Evolutionary conservation across 2,797 vertebrate genomes (phyloP), one percentile per base, ranked within the genome.

Genomic region (Schizopygopsis pylzovi): DNA sequence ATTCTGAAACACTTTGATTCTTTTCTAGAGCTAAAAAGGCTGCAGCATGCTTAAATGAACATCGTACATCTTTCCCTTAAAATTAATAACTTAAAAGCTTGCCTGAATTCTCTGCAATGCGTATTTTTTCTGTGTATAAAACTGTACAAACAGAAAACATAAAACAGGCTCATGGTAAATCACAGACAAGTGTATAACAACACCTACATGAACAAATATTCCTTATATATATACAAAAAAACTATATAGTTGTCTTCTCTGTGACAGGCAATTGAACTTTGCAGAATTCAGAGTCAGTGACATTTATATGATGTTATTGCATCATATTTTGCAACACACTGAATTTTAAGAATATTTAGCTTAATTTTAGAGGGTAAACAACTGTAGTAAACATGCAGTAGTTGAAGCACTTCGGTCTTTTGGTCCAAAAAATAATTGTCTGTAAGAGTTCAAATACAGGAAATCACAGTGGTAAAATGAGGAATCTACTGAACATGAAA

Each of bases 391-490:
- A 87, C 88, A 89, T 88, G 88, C 83, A 85, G 79, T 78, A 86
- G 73, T 87, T 90, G 89, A 90, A 91, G 91, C 92, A 92, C 91
- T 93, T 93, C 88, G 90, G 91, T 89, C 85, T 90, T 93, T 90
- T 91, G 91, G 91, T 91, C 90, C 90, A 86, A 70, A 81, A 84
- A 79, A 83, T 80, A 59, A 65, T 83, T 41, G 45, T 52, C 81
- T 84, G 59, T 79, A 65, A 61, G 71, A 75, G 56, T 63, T 25
- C n/a, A 20, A 61, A 59, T 70, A 87, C 56, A 85, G 37, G 72
- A 87, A 83, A 79, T 79, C 79, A 87, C 84, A 84, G 78, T 85
- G 79, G 54, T 71, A 75, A 45, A 72, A 72, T 18, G 5, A 63
- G 59, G 61, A 84, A 33, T 43, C 41, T 68, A n/a, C 33, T 76